A percentile compares a stretch with the other conserved stretches of the same genome.
Conservation (phyloP, 2,888 invertebrate genomes). For the Melinopterus prodromus region DNA sequence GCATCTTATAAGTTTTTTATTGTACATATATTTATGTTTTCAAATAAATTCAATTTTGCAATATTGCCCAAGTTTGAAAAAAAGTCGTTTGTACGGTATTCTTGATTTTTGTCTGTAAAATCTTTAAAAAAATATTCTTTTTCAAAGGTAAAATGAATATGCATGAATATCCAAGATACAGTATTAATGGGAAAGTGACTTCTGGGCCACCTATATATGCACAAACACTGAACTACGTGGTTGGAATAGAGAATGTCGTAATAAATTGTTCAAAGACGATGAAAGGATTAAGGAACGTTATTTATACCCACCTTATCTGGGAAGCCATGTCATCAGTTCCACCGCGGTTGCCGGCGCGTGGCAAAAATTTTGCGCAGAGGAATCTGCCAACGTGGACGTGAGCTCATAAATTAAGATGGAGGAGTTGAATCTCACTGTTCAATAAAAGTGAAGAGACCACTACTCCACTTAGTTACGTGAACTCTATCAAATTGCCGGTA, state of each 20-base stretch:
- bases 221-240: neutral
- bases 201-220: too few species aligned
- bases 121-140: too few species aligned
- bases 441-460: constrained; percentile 59
- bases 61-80: too few species aligned
- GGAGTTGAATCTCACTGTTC: constrained; percentile 61
- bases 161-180: too few species aligned
- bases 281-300: neutral
- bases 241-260: neutral
- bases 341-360: neutral
- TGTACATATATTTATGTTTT: too few species aligned
- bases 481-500: constrained; percentile 33
- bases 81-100: too few species aligned
- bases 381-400: neutral
- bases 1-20: too few species aligned
- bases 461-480: constrained; percentile 57
- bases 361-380: neutral
- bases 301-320: neutral
- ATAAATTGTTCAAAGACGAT: neutral
- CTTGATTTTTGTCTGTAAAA: too few species aligned
- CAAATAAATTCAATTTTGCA: too few species aligned
- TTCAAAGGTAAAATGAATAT: too few species aligned
- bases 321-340: neutral
- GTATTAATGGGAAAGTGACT: too few species aligned
- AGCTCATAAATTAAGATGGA: constrained; percentile 54